phyloP scores from a whole-genome alignment of 2,113 vertebrate species.

The Callaeas wilsoni region DNA sequence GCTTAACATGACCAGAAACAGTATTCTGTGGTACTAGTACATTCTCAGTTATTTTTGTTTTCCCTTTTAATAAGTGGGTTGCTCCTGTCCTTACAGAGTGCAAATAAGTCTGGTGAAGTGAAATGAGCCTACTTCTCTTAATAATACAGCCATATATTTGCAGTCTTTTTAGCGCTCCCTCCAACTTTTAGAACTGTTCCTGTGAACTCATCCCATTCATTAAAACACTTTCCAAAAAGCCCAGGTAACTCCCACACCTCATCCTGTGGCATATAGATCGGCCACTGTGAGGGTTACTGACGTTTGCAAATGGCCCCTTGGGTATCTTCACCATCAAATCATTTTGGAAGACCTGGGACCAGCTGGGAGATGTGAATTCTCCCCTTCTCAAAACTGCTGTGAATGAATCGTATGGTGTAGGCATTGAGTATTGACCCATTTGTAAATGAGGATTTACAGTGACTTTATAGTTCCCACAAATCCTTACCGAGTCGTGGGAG shows the following conservation, averaged over 20 bases:
- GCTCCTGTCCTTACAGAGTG: background rate
- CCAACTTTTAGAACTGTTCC: background rate
- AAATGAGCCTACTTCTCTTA: background rate
- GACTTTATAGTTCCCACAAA: background rate
- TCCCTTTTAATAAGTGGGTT: background rate
- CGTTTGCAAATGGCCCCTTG: background rate
- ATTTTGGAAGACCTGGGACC: background rate
- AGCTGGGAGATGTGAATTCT: background rate
- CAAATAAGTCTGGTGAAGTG: background rate
- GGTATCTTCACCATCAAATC: background rate
- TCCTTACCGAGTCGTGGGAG: background rate
- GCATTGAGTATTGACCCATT: background rate
- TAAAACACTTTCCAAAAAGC: background rate
- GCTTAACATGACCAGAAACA: background rate
- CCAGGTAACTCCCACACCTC: background rate
- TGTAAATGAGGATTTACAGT: background rate
- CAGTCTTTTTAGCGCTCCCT: background rate
- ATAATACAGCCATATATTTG: background rate
- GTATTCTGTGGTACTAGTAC: background rate
- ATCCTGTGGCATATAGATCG: background rate
- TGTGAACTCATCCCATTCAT: background rate
- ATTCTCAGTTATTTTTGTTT: background rate
- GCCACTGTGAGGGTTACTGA: background rate
- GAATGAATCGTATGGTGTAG: rapidly evolving
- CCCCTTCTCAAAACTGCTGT: background rate